phyloP scores from a whole-genome alignment of 2,113 vertebrate species.

The Lipophrys pholis region DNA sequence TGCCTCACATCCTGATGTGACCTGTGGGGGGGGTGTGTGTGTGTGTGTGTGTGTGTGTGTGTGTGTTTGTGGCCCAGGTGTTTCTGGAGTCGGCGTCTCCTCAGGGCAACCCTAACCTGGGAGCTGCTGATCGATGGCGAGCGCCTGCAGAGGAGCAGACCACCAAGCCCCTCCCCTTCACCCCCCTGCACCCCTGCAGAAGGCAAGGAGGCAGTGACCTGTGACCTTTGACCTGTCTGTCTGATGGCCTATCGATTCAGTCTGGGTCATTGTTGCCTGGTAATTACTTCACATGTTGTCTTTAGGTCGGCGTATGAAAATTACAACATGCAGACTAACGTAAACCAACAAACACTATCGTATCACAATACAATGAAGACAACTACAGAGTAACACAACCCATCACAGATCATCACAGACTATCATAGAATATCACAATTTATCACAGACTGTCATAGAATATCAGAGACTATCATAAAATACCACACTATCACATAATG shows the following conservation, averaged over 20 bases:
- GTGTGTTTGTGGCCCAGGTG: conserved; percentile 68
- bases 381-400: no score
- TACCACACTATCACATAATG: no score
- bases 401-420: no score
- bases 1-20: no score
- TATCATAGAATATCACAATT: no score
- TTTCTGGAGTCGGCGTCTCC: conserved; percentile 59
- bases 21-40: no score
- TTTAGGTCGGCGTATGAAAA: conserved; percentile 19
- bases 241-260: conserved; percentile 87
- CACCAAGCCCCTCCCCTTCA: conserved; percentile 50
- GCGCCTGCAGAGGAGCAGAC: conserved; percentile 66
- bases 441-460: no score
- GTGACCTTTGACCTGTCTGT: conserved; percentile 82
- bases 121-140: conserved; percentile 77
- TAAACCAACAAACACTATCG: no score
- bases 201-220: conserved; percentile 65
- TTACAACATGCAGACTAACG: no score
- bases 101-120: conserved; percentile 65
- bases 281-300: conserved; percentile 80
- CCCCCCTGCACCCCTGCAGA: conserved; percentile 68
- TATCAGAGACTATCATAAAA: no score
- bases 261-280: conserved; percentile 74
- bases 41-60: no score
- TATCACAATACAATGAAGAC: no score